Evolutionary conservation across 2,888 invertebrate species (phyloP), one percentile per base, ranked within the genome.

Genomic region (Mesochorus sp.): DNA sequence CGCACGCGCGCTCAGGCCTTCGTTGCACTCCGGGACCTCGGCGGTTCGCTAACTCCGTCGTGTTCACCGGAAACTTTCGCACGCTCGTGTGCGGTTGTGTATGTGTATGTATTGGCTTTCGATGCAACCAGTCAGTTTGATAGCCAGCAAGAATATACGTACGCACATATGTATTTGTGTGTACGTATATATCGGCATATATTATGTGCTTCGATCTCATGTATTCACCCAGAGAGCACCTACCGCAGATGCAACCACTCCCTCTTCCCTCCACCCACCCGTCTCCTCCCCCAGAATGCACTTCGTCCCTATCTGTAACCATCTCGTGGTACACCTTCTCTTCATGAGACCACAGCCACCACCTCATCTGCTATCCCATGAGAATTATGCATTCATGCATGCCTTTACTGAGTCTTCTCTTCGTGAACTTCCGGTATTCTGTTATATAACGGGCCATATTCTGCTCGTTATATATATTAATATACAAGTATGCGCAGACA

Each of bases 311-410:
- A 8, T 31, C 62, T 31, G 21, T 31, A 55, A 4, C 49, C 47
- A 19, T 31, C 14, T 28, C 19, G 14, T 61, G 28, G 10, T 37
- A 34, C 28, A 6, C 28, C 51, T 31, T 24, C 37, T 12, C 57
- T 21, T 26, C 39, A 24, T 44, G 19, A 70, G 51, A 61, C 62
- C 70, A 21, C 75, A 64, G 57, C 70, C 44, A 42, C 68, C 77
- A 71, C 61, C 71, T 71, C 64, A 59, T 49, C 57, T 80, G 47
- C 66, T 57, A 49, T 75, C 82, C 81, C 71, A 76, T 68, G 74
- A 81, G 83, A 82, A 84, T 84, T 83, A 83, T 82, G 83, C 83
- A 81, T 84, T 82, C 82, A 80, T 83, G 84, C 83, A 83, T 84
- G 81, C 82, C 76, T 79, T 79, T 80, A 49, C 67, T n/a, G 61